These are phyloP conservation scores for Lithobates pipiens DNA, from an alignment of 2,797 vertebrate genomes.

Conservation along the genomic window DNA sequence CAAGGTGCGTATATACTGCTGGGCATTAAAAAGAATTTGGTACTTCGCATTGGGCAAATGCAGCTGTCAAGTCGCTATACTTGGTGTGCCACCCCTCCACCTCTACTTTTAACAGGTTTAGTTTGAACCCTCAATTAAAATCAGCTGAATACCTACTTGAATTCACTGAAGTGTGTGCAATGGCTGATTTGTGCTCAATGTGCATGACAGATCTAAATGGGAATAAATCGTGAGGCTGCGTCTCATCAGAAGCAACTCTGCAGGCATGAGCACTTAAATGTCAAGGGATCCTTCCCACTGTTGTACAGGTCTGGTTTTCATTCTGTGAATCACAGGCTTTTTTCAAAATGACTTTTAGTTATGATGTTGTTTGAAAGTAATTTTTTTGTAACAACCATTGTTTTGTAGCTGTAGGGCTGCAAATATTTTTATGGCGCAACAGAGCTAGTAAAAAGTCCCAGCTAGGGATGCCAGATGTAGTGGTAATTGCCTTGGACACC, in stretches of 20 bases:
- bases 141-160: too few relatives aligned
- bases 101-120: too few relatives aligned
- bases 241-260: background rate
- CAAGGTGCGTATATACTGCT: too few relatives aligned
- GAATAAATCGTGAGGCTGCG: background rate
- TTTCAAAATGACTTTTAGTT: background rate
- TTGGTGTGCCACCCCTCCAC: too few relatives aligned
- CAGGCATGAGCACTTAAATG: background rate
- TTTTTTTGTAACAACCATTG: background rate
- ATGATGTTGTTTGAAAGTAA: background rate
- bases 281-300: background rate
- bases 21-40: too few relatives aligned
- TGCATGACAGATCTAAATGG: background rate
- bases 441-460: background rate
- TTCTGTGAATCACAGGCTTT: background rate
- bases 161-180: too few relatives aligned
- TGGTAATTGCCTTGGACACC: background rate
- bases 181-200: too few relatives aligned
- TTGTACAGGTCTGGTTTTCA: background rate
- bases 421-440: background rate
- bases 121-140: too few relatives aligned
- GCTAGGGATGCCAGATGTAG: slow-evolving; percentile 10
- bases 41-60: too few relatives aligned
- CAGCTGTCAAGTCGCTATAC: too few relatives aligned
- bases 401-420: background rate